Conservation (phyloP, 2,113 vertebrate species). For the Indicator indicator region DNA sequence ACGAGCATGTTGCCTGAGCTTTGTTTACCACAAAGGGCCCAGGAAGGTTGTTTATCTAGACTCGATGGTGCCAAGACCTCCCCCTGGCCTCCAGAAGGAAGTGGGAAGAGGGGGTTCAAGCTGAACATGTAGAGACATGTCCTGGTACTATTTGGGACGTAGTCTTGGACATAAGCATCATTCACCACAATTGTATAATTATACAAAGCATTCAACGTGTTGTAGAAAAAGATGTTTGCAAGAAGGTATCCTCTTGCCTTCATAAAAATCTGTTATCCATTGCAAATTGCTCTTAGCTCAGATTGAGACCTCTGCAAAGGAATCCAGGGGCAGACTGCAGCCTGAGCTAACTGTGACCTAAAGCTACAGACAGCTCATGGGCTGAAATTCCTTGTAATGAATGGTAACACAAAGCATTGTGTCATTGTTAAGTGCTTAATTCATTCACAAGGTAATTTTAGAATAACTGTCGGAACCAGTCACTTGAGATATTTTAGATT, state of each 20-base stretch:
- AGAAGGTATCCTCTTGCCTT: neutral
- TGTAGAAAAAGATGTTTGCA: neutral
- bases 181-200: neutral
- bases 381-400: neutral
- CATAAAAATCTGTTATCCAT: neutral
- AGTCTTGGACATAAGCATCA: too few species aligned
- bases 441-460: neutral
- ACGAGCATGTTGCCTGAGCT: too few species aligned
- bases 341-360: neutral
- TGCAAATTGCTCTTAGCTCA: neutral
- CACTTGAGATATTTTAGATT: neutral
- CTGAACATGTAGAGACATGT: too few species aligned
- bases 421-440: slow-evolving; percentile 21
- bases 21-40: too few species aligned
- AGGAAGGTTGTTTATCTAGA: too few species aligned
- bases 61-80: too few species aligned
- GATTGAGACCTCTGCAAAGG: neutral
- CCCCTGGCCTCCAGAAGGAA: too few species aligned
- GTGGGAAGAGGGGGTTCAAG: too few species aligned
- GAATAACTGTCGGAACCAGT: neutral
- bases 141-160: too few species aligned
- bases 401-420: neutral
- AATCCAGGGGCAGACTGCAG: neutral
- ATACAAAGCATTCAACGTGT: too few species aligned
- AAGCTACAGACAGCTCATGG: slow-evolving; percentile 21